A percentile compares a stretch with the other conserved stretches of the same genome.
Conservation (phyloP, 2,113 vertebrate genomes). For the Atrichornis clamosus region DNA sequence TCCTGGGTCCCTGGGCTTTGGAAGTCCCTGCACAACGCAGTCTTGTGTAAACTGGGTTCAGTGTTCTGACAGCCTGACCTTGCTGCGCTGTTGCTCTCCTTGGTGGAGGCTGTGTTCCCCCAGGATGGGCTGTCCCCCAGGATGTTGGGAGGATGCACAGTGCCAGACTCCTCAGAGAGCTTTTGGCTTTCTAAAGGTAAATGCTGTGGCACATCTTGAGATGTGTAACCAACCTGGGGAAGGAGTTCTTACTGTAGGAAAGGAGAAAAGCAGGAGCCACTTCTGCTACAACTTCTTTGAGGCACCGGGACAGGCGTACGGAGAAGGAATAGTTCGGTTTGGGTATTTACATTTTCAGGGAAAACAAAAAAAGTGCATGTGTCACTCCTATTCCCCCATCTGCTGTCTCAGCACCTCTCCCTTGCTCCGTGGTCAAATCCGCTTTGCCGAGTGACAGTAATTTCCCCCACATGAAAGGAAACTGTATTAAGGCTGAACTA, state of each 20-base stretch:
- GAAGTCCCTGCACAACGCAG: not conserved
- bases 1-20: not conserved
- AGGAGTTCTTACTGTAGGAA: not conserved
- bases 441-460: not conserved
- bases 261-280: not conserved
- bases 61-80: not conserved
- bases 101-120: not conserved
- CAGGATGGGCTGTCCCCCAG: not conserved
- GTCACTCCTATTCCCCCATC: not conserved
- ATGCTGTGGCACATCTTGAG: not conserved
- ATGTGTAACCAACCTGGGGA: not conserved
- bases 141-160: not conserved
- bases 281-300: not conserved
- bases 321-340: not conserved
- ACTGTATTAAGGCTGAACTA: not conserved
- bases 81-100: not conserved
- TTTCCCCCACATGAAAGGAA: not conserved
- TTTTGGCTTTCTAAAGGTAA: not conserved
- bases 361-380: not conserved
- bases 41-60: not conserved
- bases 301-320: not conserved
- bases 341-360: not conserved
- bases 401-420: conserved; percentile 26
- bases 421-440: not conserved
- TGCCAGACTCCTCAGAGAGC: not conserved